These are phyloP conservation scores for Trilocha varians DNA, from an alignment of 2,888 invertebrate species.

Conservation along the genomic window DNA sequence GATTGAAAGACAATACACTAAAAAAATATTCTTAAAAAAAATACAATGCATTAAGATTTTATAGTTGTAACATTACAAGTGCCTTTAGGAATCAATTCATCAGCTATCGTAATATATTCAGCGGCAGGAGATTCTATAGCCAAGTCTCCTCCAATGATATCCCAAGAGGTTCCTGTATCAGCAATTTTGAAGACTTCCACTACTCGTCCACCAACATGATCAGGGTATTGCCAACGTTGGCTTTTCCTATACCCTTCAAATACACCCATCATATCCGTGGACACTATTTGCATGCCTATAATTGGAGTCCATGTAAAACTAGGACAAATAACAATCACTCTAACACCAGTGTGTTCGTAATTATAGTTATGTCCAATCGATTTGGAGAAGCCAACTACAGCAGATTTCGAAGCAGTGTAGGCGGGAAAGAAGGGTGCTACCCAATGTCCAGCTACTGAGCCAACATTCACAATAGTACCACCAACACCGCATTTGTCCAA, in stretches of 20 bases:
- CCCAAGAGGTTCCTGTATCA: slow-evolving; percentile 7
- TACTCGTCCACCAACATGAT: background rate
- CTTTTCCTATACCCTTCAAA: background rate
- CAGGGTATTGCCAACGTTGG: background rate
- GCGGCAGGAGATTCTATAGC: background rate
- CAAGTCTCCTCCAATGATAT: slow-evolving; percentile 6
- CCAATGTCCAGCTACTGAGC: slow-evolving; percentile 66
- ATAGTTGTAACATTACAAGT: background rate
- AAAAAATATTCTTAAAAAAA: no score
- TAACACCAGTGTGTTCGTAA: slow-evolving; percentile 43
- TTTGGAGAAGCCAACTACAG: slow-evolving; percentile 52
- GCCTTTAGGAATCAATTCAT: background rate
- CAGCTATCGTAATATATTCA: background rate
- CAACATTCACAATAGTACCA: slow-evolving; percentile 74
- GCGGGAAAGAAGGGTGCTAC: slow-evolving; percentile 55
- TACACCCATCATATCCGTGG: background rate
- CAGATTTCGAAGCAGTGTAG: slow-evolving; percentile 72
- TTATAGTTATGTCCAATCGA: slow-evolving; percentile 44
- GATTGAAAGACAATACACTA: no score
- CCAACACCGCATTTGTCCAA: slow-evolving; percentile 62
- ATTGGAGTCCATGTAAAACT: slow-evolving; percentile 38
- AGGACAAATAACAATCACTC: slow-evolving; percentile 48
- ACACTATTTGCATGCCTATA: background rate
- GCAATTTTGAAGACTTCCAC: slow-evolving; percentile 1
- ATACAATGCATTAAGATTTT: no score